phyloP scores from a whole-genome alignment of 92 coral and sea anemone genomes.

The Virgularia gustaviana region DNA sequence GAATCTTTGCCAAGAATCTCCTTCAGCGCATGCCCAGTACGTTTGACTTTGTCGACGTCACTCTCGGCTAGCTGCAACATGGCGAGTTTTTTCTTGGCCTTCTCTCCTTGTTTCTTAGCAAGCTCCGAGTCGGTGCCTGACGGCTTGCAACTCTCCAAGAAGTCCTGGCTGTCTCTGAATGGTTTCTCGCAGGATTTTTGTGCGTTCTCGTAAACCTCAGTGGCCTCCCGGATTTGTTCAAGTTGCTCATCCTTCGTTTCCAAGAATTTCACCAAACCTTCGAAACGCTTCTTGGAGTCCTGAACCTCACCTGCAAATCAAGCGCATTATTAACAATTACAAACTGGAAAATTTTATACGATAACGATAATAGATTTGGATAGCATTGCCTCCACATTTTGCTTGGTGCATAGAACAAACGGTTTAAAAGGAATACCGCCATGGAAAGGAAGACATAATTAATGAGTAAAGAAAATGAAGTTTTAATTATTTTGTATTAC shows the following conservation, averaged over 20 bases:
- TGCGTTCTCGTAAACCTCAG: conserved; percentile 65
- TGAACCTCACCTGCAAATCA: conserved; percentile 82
- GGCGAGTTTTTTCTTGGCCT: conserved; percentile 60
- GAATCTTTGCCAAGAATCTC: conserved; percentile 72
- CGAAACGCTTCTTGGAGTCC: conserved; percentile 80
- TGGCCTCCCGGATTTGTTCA: conserved; percentile 56
- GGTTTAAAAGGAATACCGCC: too few species aligned
- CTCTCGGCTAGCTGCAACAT: conserved; percentile 61
- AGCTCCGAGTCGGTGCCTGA: conserved; percentile 67
- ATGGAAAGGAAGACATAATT: too few species aligned
- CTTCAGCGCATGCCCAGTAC: conserved; percentile 60
- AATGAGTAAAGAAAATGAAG: too few species aligned
- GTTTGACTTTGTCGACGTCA: conserved; percentile 32
- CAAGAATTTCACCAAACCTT: conserved; percentile 50
- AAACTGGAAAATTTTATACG: too few species aligned
- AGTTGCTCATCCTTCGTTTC: conserved; percentile 60
- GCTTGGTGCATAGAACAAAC: too few species aligned
- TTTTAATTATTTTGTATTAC: too few species aligned
- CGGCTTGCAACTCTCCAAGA: conserved; percentile 65
- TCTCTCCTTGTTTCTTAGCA: conserved; percentile 64
- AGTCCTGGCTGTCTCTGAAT: conserved; percentile 63
- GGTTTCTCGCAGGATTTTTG: conserved; percentile 69
- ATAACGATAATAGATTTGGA: too few species aligned
- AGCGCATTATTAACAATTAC: too few species aligned
- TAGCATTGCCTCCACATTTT: too few species aligned